Base-by-base conservation (phyloP, 37 sponge, comb jelly and placozoan genomes). In the Cliona cf. orientalis region DNA sequence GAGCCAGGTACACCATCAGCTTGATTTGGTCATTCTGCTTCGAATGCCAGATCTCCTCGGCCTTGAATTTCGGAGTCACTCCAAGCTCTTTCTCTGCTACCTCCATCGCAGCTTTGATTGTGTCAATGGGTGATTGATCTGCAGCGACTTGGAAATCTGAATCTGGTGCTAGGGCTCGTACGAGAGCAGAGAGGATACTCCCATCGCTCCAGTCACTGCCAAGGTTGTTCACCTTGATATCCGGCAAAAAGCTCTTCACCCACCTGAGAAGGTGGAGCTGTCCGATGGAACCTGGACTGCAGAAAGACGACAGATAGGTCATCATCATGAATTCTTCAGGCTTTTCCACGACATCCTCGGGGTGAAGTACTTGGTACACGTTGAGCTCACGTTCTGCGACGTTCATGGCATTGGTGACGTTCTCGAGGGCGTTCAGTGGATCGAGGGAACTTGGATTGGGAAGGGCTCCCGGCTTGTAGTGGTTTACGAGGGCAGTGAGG, bases 251-350 rank as follows among this genome's bases (percentile, higher is more conserved):
- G 29, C 38, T 61, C 58, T 86, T 76, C 25, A 93, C 68, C 87
- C 90, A 93, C 23, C 66, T 71, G 4, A 90, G 84, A 5, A 93
- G 90, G 19, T 23, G 36, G 62, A 75, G 66, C 64, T 79, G 53
- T 23, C 93, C 93, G 0, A 73, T 56, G 0, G 94, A 89, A 17
- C 75, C 89, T 21, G 74, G 74, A 66, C 72, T 61, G 83, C 90
- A 93, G 81, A 83, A 93, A 53, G 75, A 80, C 2, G 87, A 85
- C 33, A 93, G 72, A 70, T 93, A 93, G 35, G 94, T 90, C 91
- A 93, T 89, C 17, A 81, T 72, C 1, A 84, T 82, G 46, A 89
- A 77, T 58, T 93, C 90, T 19, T 93, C 94, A 14, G 90, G 83
- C 38, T 83, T 71, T 29, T 76, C 67, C 21, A 86, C 78, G 57